Conservation (phyloP, 2,888 invertebrate genomes). For the Anagyrus pseudococci region DNA sequence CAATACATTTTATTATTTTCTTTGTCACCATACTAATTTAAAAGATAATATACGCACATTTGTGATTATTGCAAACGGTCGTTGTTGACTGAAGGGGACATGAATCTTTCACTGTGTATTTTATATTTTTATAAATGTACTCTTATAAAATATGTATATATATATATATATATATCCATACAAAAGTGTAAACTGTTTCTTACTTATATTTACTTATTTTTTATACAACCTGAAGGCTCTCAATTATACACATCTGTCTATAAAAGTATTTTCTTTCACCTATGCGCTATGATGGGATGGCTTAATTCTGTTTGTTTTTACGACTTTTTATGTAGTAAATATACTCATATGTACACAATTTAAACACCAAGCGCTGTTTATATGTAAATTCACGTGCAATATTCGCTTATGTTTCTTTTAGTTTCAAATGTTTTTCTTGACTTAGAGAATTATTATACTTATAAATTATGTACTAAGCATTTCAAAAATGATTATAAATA, state of each 20-base stretch:
- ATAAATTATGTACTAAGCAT: constrained; percentile 21
- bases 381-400: neutral
- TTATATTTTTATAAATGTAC: no score
- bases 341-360: neutral
- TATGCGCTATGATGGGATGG: constrained; percentile 12
- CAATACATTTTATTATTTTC: no score
- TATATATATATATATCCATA: constrained; percentile 1
- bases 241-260: constrained; percentile 15
- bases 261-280: constrained; percentile 19
- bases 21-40: no score
- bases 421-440: constrained; percentile 8
- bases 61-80: no score
- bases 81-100: no score
- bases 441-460: constrained; percentile 8
- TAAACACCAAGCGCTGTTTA: neutral
- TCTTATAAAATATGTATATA: neutral
- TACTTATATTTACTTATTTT: no score
- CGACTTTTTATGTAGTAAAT: neutral
- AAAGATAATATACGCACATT: no score
- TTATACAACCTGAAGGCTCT: constrained; percentile 10
- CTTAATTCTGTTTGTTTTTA: constrained; percentile 21
- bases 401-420: constrained; percentile 6
- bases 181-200: no score
- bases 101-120: no score
- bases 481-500: constrained; percentile 30